Conservation (phyloP, 92 coral and sea anemone genomes). For the Virgularia gustaviana region DNA sequence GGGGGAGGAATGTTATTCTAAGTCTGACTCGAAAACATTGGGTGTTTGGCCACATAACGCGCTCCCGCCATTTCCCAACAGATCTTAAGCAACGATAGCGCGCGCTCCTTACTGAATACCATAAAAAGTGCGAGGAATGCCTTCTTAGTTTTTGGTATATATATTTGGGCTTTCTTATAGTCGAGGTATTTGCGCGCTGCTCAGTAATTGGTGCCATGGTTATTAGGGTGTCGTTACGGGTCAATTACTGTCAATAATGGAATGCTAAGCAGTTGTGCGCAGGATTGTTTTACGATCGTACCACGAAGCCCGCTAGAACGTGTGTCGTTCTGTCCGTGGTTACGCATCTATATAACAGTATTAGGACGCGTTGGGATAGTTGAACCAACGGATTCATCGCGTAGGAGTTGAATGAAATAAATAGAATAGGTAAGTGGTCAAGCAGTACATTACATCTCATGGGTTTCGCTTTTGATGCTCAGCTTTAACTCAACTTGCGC, state of each 20-base stretch:
- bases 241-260: conserved; percentile 32
- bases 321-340: not conserved
- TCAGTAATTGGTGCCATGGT: conserved; percentile 10
- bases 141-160: too few species aligned
- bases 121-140: too few species aligned
- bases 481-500: not conserved
- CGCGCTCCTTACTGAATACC: not conserved
- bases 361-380: not conserved
- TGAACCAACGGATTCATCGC: not conserved
- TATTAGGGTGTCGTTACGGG: conserved; percentile 38
- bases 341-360: not conserved
- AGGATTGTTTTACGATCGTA: not conserved
- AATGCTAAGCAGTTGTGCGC: conserved; percentile 27
- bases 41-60: not conserved
- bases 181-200: conserved; percentile 1
- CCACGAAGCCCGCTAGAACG: conserved; percentile 6
- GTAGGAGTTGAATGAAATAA: not conserved
- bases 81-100: not conserved
- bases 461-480: not conserved
- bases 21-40: conserved; percentile 6
- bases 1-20: conserved; percentile 4
- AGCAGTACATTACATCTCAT: not conserved
- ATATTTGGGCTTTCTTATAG: too few species aligned
- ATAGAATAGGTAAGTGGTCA: not conserved
- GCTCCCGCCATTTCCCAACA: not conserved